Conservation (phyloP, 2,797 vertebrate genomes). For the Macrochelys suwanniensis region DNA sequence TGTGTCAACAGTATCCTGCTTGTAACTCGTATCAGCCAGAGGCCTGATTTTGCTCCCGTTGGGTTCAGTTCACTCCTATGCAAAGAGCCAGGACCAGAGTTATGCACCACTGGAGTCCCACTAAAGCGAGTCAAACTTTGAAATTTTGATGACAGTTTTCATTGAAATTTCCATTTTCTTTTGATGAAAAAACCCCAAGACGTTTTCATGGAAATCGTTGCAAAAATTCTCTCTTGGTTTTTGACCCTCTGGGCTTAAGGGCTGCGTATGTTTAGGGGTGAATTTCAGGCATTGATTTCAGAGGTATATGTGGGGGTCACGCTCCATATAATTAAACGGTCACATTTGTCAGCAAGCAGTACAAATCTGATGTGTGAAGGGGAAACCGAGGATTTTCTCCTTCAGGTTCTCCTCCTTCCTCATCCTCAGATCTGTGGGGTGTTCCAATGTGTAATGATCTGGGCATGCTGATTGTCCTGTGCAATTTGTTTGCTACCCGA, state of each 20-base stretch:
- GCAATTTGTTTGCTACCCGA: not conserved
- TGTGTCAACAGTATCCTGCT: not conserved
- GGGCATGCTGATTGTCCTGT: not conserved
- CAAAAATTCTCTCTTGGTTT: not conserved
- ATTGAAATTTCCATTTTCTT: rapidly evolving
- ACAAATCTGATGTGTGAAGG: not conserved
- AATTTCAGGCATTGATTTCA: rapidly evolving
- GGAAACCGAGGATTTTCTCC: not conserved
- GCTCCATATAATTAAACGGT: not conserved
- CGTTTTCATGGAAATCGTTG: not conserved
- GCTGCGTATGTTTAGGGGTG: not conserved
- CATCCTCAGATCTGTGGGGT: rapidly evolving
- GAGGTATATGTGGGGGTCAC: not conserved
- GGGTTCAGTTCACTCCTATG: not conserved
- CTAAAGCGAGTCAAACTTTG: rapidly evolving
- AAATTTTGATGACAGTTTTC: not conserved
- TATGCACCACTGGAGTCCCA: not conserved
- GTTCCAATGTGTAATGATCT: not conserved
- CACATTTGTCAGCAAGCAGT: not conserved
- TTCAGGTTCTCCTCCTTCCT: not conserved
- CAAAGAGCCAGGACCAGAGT: not conserved
- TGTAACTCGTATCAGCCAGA: not conserved
- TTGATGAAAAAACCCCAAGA: not conserved
- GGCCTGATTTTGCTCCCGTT: not conserved
- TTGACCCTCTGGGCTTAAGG: not conserved